Base-by-base conservation (phyloP, 2,888 invertebrate genomes). In the Drosophila lutescens region DNA sequence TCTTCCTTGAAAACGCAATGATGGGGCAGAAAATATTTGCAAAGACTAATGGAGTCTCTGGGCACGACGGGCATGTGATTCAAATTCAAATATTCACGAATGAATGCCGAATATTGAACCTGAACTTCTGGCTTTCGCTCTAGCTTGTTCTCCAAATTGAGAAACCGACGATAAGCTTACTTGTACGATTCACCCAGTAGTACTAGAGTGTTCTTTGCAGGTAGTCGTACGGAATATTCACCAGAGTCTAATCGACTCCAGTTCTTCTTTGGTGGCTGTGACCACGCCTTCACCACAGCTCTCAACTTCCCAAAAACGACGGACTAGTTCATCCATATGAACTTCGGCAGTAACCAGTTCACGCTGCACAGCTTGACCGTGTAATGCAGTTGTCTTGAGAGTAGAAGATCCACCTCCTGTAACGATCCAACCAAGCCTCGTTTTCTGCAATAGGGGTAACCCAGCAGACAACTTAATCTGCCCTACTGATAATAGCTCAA, bases 221-320 rank as follows among this genome's bases (percentile, higher is more conserved):
- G 40, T 40, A 40, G 15, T 40, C 15, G 40, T 40, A 40, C 40
- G 40, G 40, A 40, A 40, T 40, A 40, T 15, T 40, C 15, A 40
- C 40, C 40, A 40, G 41, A 41, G 17, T 41, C 17, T 41, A 41
- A 41, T 9, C 41, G 41, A 41, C 17, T 41, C 17, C 41, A 41
- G 17, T 41, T 41, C 41, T 41, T 41, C 10, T 9, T 41, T 41
- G 41, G 15, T 41, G 17, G 41, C 17, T 17, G 41, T 17, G 4
- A 17, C 41, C 4, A 41, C 17, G 4, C 17, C 41, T 17, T 41
- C 17, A 41, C 4, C 3, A 9, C 9, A 15, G 8, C 15, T 15
- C 40, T 40, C 40, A 40, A 9, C 15, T 15, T 40, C 40, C 17
- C 26, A 26, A 26, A 32, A 32, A 10, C 17, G 41, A 41, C 41